These are phyloP conservation scores for Tenthredo notha DNA, from an alignment of 2,888 invertebrate species.

Conservation along the genomic window DNA sequence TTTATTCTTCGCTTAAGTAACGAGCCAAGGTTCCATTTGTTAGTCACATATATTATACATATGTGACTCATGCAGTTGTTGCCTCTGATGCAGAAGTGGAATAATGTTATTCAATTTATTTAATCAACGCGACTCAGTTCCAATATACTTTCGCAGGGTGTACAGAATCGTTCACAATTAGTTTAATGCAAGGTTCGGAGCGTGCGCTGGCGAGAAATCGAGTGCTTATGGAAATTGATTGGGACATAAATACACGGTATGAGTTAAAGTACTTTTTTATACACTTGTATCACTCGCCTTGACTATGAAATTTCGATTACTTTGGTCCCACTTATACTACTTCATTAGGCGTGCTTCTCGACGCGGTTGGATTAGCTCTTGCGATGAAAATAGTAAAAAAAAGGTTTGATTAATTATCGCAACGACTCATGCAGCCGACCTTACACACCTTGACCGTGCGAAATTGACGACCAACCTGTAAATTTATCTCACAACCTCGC, in stretches of 20 bases:
- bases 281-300: constrained; percentile 21
- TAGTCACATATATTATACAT: background rate
- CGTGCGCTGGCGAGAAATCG: constrained; percentile 26
- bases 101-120: constrained; percentile 10
- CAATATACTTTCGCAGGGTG: constrained; percentile 6
- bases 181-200: constrained; percentile 16
- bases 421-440: constrained; percentile 1
- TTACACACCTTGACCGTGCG: constrained; percentile 5
- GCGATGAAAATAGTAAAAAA: background rate
- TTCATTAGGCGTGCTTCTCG: constrained; percentile 8
- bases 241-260: constrained; percentile 17
- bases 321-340: constrained; percentile 22
- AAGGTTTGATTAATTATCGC: constrained; percentile 35
- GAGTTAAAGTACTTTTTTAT: background rate
- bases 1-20: background rate
- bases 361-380: constrained; percentile 9
- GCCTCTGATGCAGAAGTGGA: background rate
- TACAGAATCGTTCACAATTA: constrained; percentile 16
- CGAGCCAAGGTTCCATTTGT: background rate
- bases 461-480: constrained; percentile 12
- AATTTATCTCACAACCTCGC: constrained; percentile 8
- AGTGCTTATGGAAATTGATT: constrained; percentile 19
- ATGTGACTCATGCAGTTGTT: background rate
- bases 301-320: constrained; percentile 42
- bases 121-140: background rate